Evolutionary conservation across 2,888 invertebrate species (phyloP).

Genomic region (Spilosoma lubricipeda): DNA sequence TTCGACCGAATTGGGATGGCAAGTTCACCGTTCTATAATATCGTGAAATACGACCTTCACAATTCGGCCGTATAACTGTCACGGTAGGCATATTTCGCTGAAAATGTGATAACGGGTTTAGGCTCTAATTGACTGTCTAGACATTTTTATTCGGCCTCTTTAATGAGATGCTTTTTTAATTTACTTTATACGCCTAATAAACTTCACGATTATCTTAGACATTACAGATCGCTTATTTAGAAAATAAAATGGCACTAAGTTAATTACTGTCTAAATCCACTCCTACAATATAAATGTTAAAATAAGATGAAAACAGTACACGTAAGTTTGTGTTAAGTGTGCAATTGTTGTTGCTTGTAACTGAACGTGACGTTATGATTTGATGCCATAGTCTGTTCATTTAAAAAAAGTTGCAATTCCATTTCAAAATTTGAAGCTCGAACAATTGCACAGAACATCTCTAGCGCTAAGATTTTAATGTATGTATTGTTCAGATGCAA

Average conservation of each 20-base stretch:
- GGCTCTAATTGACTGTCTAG: constrained; percentile 77
- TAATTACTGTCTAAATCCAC: constrained; percentile 83
- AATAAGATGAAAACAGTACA: constrained; percentile 72
- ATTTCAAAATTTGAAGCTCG: constrained; percentile 57
- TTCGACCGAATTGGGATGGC: constrained; percentile 58
- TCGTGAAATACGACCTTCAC: constrained; percentile 40
- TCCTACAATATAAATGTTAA: constrained; percentile 70
- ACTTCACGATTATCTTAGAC: constrained; percentile 48
- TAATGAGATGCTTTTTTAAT: constrained; percentile 29
- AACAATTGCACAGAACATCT: constrained; percentile 81
- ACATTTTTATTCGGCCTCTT: constrained; percentile 57
- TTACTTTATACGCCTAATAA: constrained; percentile 54
- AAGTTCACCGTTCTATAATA: constrained; percentile 22
- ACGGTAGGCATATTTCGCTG: constrained; percentile 68
- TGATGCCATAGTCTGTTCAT: constrained; percentile 63
- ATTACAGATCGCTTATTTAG: constrained; percentile 49
- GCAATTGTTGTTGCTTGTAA: constrained; percentile 80
- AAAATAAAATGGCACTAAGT: constrained; percentile 66
- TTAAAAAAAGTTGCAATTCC: constrained; percentile 41
- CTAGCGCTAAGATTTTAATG: constrained; percentile 83
- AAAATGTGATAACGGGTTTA: constrained; percentile 80
- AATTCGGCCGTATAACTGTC: constrained; percentile 57
- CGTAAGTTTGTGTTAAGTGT: constrained; percentile 76
- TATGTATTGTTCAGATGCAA: constrained; percentile 86
- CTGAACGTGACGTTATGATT: constrained; percentile 34